Percentiles rank a stretch among this genome's conserved stretches.
phyloP scores from a whole-genome alignment of 2,113 vertebrate genomes.

The Trichomycterus rosablanca region DNA sequence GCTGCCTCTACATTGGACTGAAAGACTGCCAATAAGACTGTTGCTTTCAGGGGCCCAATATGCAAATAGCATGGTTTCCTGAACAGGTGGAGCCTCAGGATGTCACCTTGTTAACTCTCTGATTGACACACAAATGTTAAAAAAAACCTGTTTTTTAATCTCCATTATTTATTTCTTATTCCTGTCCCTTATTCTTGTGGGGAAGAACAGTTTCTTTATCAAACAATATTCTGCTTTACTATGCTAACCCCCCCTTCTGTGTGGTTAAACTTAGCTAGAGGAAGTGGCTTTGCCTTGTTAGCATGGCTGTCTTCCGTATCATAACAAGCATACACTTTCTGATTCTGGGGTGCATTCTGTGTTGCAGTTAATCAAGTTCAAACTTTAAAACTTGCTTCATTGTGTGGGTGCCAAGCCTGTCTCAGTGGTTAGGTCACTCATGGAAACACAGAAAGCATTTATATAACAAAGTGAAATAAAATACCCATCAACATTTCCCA shows the following conservation, averaged over 20 bases:
- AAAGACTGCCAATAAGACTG: constrained; percentile 49
- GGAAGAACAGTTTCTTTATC: constrained; percentile 15
- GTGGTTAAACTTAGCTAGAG: constrained; percentile 40
- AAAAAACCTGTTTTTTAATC: background rate
- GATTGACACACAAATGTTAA: background rate
- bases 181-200: constrained; percentile 15
- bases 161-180: constrained; percentile 17
- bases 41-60: constrained; percentile 35
- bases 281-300: constrained; percentile 32
- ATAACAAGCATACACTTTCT: constrained; percentile 2
- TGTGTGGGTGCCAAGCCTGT: too few species aligned
- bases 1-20: constrained; percentile 57
- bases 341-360: too few species aligned
- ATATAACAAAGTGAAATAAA: constrained; percentile 35
- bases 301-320: constrained; percentile 16
- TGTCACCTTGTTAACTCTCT: constrained; percentile 31
- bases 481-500: constrained; percentile 42
- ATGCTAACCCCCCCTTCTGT: too few species aligned
- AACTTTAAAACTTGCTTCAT: too few species aligned
- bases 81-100: constrained; percentile 42
- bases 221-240: constrained; percentile 10
- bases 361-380: constrained; percentile 6
- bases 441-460: constrained; percentile 33
- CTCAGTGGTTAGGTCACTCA: too few species aligned
- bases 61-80: constrained; percentile 46